A percentile compares a stretch with the other conserved stretches of the same genome.
Conservation (phyloP, 1,140 invertebrate species). For the Euschistus heros region DNA sequence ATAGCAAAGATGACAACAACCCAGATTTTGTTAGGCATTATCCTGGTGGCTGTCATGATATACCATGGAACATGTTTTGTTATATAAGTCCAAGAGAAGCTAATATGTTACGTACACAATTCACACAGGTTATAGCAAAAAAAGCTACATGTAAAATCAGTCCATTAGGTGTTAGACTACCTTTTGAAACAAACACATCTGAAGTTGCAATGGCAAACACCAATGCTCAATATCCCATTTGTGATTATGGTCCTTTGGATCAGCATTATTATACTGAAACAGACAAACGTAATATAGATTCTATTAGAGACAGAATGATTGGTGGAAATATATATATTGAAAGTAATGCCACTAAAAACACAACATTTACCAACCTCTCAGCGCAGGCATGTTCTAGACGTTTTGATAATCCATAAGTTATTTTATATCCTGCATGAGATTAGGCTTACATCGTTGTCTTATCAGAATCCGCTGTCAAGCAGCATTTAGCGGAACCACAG, state of each 20-base stretch:
- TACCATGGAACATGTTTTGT: conserved; percentile 22
- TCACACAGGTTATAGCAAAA: neutral
- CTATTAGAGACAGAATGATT: neutral
- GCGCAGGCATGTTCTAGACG: neutral
- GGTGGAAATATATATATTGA: neutral
- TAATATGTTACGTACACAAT: conserved; percentile 26
- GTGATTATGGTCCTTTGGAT: neutral
- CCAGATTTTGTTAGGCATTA: neutral
- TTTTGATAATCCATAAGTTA: neutral
- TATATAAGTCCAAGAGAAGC: conserved; percentile 26
- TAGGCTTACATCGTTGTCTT: neutral
- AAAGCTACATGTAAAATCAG: conserved; percentile 11
- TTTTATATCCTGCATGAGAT: neutral
- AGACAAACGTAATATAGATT: neutral
- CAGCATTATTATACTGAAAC: neutral
- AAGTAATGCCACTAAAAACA: neutral
- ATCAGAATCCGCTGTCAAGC: neutral
- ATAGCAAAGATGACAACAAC: neutral
- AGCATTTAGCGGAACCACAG: neutral
- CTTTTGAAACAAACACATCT: too few relatives aligned
- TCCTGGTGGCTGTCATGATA: neutral
- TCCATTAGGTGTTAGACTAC: conserved; percentile 28
- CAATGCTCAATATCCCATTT: neutral
- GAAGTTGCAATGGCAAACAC: too few relatives aligned
- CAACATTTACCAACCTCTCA: neutral